These are phyloP conservation scores for Syncerus caffer DNA, from an alignment of 2,797 vertebrate species.

Conservation along the genomic window DNA sequence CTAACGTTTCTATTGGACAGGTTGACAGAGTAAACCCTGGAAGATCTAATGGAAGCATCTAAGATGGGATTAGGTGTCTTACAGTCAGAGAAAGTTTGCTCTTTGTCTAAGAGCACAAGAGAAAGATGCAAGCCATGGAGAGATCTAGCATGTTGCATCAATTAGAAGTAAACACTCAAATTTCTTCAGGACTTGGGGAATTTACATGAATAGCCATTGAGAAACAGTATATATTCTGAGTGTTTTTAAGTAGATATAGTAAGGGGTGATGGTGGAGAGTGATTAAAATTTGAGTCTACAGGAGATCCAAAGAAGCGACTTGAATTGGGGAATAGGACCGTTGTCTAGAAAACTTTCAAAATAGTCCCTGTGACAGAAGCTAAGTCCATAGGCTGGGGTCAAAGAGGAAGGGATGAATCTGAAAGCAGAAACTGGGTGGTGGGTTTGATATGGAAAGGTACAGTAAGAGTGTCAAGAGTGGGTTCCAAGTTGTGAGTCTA, in stretches of 20 bases:
- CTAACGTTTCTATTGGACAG: slow-evolving; percentile 3
- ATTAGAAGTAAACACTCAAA: neutral
- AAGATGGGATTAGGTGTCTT: neutral
- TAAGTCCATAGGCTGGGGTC: neutral
- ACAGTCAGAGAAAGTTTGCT: slow-evolving; percentile 10
- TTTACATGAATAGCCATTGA: neutral
- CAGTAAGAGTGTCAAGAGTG: neutral
- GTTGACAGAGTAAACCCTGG: slow-evolving; percentile 28
- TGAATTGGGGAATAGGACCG: neutral
- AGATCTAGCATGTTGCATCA: neutral
- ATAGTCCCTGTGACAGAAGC: neutral
- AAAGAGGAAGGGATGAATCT: neutral
- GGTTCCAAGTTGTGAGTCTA: neutral
- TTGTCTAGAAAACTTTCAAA: slow-evolving; percentile 18
- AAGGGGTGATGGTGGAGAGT: neutral
- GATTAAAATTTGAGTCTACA: slow-evolving; percentile 4
- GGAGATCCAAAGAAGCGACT: neutral
- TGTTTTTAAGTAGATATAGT: slow-evolving; percentile 3
- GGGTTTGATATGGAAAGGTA: neutral
- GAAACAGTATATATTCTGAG: neutral
- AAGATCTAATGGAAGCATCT: slow-evolving; percentile 10
- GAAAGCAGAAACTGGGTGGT: neutral
- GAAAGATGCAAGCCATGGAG: neutral
- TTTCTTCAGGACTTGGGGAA: slow-evolving; percentile 18
- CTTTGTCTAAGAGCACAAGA: neutral